phyloP scores from a whole-genome alignment of 2,888 invertebrate species.

The Chalcis sispes region DNA sequence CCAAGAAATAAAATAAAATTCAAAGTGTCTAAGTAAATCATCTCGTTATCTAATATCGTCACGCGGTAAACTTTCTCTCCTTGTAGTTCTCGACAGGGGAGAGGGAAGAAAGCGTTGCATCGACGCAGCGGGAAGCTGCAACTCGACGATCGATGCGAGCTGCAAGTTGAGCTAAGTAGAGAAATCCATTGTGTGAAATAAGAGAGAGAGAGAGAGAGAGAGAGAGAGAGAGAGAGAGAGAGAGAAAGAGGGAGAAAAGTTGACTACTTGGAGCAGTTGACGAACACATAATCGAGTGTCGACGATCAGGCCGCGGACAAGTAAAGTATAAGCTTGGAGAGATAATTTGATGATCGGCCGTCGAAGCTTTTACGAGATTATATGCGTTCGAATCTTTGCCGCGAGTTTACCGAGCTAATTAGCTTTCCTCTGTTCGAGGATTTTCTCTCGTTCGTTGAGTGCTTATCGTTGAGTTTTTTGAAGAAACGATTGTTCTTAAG shows the following conservation, averaged over 20 bases:
- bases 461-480: too few species aligned
- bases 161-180: too few species aligned
- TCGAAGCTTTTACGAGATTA: slow-evolving; percentile 22
- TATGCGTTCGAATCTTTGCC: slow-evolving; percentile 11
- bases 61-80: neutral
- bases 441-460: neutral
- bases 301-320: too few species aligned
- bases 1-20: slow-evolving; percentile 26
- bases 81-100: neutral
- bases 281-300: too few species aligned
- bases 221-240: neutral
- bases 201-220: neutral
- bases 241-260: slow-evolving; percentile 10
- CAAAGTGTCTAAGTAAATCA: slow-evolving; percentile 28
- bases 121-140: slow-evolving; percentile 1
- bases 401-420: slow-evolving; percentile 23
- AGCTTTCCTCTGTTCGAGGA: slow-evolving; percentile 19
- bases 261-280: too few species aligned
- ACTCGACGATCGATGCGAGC: slow-evolving; percentile 15
- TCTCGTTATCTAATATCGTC: slow-evolving; percentile 40
- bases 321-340: too few species aligned
- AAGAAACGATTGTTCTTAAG: too few species aligned
- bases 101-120: too few species aligned
- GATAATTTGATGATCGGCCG: too few species aligned
- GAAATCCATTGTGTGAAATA: too few species aligned